Conservation (phyloP, 2,888 invertebrate species). For the Hartigia nigra region DNA sequence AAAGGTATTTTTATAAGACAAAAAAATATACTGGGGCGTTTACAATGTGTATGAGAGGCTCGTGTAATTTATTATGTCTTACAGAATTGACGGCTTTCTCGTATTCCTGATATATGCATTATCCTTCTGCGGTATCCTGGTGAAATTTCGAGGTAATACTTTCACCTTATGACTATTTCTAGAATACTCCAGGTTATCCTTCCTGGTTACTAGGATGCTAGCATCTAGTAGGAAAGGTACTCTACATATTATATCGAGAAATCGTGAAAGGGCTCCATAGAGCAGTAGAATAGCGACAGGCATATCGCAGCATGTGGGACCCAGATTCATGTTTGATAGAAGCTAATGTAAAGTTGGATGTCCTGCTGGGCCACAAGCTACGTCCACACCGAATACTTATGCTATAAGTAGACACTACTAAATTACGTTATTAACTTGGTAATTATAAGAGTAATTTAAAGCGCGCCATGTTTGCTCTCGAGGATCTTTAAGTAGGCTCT, state of each 20-base stretch:
- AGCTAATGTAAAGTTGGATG: neutral
- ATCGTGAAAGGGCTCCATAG: neutral
- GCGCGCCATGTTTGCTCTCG: neutral
- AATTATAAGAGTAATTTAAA: slow-evolving; percentile 12
- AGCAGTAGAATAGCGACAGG: neutral
- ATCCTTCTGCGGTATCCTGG: neutral
- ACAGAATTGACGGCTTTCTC: neutral
- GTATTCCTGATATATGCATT: neutral
- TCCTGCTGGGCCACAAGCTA: slow-evolving; percentile 4
- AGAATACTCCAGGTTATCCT: neutral
- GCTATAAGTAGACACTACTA: slow-evolving; percentile 19
- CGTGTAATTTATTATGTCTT: neutral
- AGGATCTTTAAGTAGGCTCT: neutral
- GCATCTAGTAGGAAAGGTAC: neutral
- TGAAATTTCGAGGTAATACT: neutral
- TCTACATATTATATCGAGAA: neutral
- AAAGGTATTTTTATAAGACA: neutral
- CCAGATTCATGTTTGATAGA: slow-evolving; percentile 1
- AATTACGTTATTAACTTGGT: slow-evolving; percentile 20
- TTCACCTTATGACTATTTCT: neutral
- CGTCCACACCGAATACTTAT: slow-evolving; percentile 13
- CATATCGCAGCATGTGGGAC: neutral
- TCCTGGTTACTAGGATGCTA: neutral
- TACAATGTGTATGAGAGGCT: neutral
- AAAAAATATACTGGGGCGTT: neutral